Base-by-base conservation (phyloP, 2,797 vertebrate genomes). In the Melanotaenia trifasciata region DNA sequence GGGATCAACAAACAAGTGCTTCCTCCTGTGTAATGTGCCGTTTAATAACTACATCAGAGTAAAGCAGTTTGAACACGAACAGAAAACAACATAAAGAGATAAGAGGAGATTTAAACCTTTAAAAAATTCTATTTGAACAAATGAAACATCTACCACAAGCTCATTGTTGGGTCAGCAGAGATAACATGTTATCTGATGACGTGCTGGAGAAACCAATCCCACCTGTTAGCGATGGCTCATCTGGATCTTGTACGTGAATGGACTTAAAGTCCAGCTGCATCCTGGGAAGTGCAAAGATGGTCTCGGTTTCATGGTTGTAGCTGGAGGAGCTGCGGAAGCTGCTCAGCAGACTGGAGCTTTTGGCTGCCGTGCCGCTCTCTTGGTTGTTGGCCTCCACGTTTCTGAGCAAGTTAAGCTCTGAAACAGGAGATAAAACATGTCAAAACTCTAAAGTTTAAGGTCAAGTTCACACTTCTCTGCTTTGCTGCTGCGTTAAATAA, bases 261-360 rank as follows among this genome's bases (percentile, higher is more conserved):
- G 98, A 99, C 84, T 99, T 99, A 79, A 99, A 99, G 91, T 98
- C 96, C 79, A 99, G 94, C 84, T 99, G 98, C 98, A 99, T 99
- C 80, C 98, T 96, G 80, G 98, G 98, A 69, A 99, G 92, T 1
- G 98, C 98, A 72, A 99, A 99, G 90, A 99, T 99, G 18, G 97
- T 99, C 94, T 99, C 98, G 0, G 97, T 98, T 90, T 99, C 98
- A 10, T 99, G 98, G 93, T 98, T 99, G 89, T 99, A 99, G 93
- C 95, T 97, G 81, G 97, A 97, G 40, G 96, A 93, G 69, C 97
- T 96, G 70, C 96, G 94, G 91, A 99, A 98, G 71, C 96, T 97
- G 81, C 97, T 99, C 64, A 98, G 82, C 72, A 99, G 92, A 78
- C 96, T 99, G 35, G 97, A 95, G 87, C 93, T 98, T 87, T 97